Base-by-base conservation (phyloP, 92 coral and sea anemone species). In the Epizoanthus illoricatus region DNA sequence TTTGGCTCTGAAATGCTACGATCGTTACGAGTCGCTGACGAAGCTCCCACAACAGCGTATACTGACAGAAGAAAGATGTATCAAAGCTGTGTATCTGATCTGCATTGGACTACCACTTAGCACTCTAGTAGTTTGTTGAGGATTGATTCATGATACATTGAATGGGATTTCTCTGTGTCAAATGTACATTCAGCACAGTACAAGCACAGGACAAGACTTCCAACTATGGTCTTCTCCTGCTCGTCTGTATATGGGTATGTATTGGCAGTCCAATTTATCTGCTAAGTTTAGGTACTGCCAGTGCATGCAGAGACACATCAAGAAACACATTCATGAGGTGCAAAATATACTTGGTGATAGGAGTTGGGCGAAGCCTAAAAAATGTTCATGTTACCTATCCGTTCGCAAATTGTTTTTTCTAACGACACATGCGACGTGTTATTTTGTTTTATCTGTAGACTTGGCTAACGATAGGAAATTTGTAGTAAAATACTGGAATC, bases 181-280 rank as follows among this genome's bases (percentile, higher is more conserved):
- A 79, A 84, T 75, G 6, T 24, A 39, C 40, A 45, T 69, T 19
- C 57, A 17, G 33, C 58, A 23, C 16, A 43, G 45, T 36, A 68
- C 52, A 58, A 70, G 56, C 11, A 47, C 23, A 21, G 63, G 73
- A 1, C 74, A 54, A 20, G 4, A 18, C 8, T 21, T 63, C 79
- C 2, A 86, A 80, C 66, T 80, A 56, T 6, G 78, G 74, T 2
- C 75, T 86, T 3, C 52, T 86, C 7, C 75, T 59, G 6, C 63
- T 86, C 11, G 83, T 82, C 3, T 12, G 49, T 11, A 21, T 69
- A 64, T 64, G 69, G 69, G 69, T 41, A 7, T 20, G 69, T 64
- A 64, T 64, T n/a, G 23, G 69, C 3, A 21, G 3, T 20, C 36
- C 28, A n/a, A 23, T 64, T 20, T 64, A 21, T 64, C 28, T 64